These are phyloP conservation scores for Dugesia japonica DNA, from an alignment of 2,888 invertebrate species.

Conservation along the genomic window DNA sequence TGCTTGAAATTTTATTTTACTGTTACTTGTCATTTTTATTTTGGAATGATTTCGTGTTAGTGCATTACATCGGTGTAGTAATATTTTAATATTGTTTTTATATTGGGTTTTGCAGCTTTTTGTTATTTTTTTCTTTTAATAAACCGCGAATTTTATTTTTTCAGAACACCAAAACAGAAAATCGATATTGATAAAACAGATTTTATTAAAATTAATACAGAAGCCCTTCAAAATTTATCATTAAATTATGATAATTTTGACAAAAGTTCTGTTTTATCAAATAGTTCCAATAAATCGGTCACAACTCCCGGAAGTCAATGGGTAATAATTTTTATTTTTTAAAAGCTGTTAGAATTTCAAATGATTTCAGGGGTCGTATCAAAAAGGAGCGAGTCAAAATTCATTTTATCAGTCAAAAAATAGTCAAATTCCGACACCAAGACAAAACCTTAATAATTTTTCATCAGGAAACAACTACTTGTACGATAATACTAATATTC, in stretches of 20 bases:
- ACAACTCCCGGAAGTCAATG: neutral
- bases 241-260: conserved; percentile 20
- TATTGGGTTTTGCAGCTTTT: too few species aligned
- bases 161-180: conserved; percentile 5
- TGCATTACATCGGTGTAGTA: too few species aligned
- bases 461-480: neutral
- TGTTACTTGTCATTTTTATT: too few species aligned
- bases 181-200: neutral
- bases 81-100: too few species aligned
- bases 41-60: too few species aligned
- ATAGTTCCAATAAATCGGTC: neutral
- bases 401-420: neutral
- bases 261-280: neutral
- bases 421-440: conserved; percentile 3
- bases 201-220: conserved; percentile 6
- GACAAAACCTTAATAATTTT: neutral
- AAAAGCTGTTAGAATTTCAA: too few species aligned
- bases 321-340: neutral
- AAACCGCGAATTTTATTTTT: too few species aligned
- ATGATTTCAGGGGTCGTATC: neutral
- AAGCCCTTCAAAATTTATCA: neutral
- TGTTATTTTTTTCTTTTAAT: too few species aligned
- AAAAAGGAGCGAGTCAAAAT: neutral
- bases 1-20: neutral
- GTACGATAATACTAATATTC: conserved; percentile 1